Evolutionary conservation across 2,113 vertebrate species (phyloP).

Genomic region (Ailurus styani): DNA sequence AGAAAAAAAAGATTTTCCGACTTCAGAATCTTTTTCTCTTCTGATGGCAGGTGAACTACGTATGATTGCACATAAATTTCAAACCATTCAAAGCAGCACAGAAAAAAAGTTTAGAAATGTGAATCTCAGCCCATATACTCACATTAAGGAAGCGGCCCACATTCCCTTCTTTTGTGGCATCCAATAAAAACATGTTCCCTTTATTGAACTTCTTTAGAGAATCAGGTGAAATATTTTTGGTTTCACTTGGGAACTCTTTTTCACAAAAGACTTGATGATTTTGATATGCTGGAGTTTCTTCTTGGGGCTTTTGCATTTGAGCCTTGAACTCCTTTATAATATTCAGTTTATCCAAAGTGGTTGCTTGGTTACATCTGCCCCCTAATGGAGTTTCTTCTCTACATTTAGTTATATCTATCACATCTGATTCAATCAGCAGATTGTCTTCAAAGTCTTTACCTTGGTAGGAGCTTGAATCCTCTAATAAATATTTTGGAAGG

Average conservation of each 20-base stretch:
- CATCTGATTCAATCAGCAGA: slow-evolving; percentile 11
- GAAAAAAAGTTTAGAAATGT: slow-evolving; percentile 2
- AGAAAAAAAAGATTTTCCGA: background rate
- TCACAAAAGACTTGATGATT: slow-evolving; percentile 11
- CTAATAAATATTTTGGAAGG: slow-evolving; percentile 56
- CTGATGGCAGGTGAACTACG: background rate
- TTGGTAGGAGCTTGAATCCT: slow-evolving; percentile 53
- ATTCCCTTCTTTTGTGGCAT: slow-evolving; percentile 94
- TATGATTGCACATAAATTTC: background rate
- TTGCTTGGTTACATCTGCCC: background rate
- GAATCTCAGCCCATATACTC: slow-evolving; percentile 70
- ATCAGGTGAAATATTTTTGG: background rate
- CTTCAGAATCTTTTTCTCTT: background rate
- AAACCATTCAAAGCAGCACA: background rate
- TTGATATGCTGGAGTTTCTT: slow-evolving; percentile 34
- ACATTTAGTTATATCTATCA: slow-evolving; percentile 22
- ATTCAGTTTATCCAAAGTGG: background rate
- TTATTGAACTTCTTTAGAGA: slow-evolving; percentile 36
- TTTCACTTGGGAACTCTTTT: slow-evolving; percentile 43
- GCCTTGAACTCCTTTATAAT: background rate
- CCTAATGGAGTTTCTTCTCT: slow-evolving; percentile 53
- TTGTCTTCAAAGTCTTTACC: slow-evolving; percentile 12
- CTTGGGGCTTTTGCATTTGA: slow-evolving; percentile 30
- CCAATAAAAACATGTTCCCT: slow-evolving; percentile 82
- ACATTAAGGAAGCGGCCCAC: slow-evolving; percentile 95